Evolutionary conservation across 2,113 vertebrate genomes (phyloP).

Genomic region (Capreolus pygargus): DNA sequence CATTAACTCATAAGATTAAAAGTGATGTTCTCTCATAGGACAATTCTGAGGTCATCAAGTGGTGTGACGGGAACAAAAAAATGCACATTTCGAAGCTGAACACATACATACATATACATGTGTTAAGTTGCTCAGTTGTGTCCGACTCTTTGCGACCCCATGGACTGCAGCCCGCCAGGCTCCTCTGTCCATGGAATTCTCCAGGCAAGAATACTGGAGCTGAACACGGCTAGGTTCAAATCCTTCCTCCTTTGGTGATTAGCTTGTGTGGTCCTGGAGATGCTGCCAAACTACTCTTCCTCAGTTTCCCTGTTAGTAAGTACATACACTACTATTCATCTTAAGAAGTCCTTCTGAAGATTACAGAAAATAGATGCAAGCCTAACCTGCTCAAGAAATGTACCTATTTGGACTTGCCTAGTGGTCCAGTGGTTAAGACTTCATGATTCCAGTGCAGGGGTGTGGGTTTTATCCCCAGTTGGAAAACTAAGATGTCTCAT

Average conservation of each 20-base stretch:
- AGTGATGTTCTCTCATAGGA: not conserved
- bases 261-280: not conserved
- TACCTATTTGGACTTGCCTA: not conserved
- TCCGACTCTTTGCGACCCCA: rapidly evolving
- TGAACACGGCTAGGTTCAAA: not conserved
- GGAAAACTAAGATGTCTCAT: not conserved
- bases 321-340: not conserved
- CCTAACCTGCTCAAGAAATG: not conserved
- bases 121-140: not conserved
- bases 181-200: not conserved
- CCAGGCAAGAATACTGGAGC: not conserved
- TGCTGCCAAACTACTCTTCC: not conserved
- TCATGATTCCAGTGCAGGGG: too few relatives aligned
- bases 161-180: not conserved
- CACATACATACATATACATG: not conserved
- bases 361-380: not conserved
- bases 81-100: not conserved
- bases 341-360: not conserved
- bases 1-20: not conserved
- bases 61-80: not conserved
- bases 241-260: not conserved
- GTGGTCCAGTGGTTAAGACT: not conserved
- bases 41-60: rapidly evolving
- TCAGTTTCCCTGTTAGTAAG: not conserved
- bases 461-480: not conserved